Percentiles rank a stretch among this genome's conserved stretches.
Conservation (phyloP, 2,888 invertebrate species). For the Caenorhabditis sp. region DNA sequence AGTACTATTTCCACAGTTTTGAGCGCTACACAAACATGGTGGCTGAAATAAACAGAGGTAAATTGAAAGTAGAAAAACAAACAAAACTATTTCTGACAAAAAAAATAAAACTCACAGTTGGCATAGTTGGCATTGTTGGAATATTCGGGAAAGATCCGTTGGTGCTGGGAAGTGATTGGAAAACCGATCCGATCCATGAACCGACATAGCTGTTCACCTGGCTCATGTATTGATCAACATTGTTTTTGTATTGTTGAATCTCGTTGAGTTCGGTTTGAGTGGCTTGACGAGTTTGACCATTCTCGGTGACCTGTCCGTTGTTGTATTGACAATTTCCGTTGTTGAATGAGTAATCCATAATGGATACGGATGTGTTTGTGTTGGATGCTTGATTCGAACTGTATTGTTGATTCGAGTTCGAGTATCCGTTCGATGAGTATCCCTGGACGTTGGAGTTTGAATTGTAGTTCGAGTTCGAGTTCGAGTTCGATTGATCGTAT, state of each 20-base stretch:
- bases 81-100: background rate
- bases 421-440: constrained; percentile 28
- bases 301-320: constrained; percentile 47
- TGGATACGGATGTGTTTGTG: constrained; percentile 39
- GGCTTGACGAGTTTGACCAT: constrained; percentile 47
- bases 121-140: constrained; percentile 49
- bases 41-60: constrained; percentile 32
- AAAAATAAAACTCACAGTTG: constrained; percentile 23
- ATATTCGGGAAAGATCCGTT: constrained; percentile 45
- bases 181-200: constrained; percentile 48
- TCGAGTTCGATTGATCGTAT: constrained; percentile 10
- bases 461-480: constrained; percentile 13
- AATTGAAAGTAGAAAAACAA: background rate
- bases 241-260: constrained; percentile 43
- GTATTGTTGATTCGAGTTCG: constrained; percentile 33
- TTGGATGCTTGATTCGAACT: constrained; percentile 16
- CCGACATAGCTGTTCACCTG: constrained; percentile 49
- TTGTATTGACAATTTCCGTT: constrained; percentile 53
- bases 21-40: constrained; percentile 49
- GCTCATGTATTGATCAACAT: constrained; percentile 48
- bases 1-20: constrained; percentile 41
- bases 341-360: constrained; percentile 50
- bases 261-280: constrained; percentile 39
- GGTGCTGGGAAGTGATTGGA: constrained; percentile 37
- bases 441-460: constrained; percentile 21